Evolutionary conservation across 1,140 invertebrate species (phyloP).

Genomic region (Trichonephila clavipes): DNA sequence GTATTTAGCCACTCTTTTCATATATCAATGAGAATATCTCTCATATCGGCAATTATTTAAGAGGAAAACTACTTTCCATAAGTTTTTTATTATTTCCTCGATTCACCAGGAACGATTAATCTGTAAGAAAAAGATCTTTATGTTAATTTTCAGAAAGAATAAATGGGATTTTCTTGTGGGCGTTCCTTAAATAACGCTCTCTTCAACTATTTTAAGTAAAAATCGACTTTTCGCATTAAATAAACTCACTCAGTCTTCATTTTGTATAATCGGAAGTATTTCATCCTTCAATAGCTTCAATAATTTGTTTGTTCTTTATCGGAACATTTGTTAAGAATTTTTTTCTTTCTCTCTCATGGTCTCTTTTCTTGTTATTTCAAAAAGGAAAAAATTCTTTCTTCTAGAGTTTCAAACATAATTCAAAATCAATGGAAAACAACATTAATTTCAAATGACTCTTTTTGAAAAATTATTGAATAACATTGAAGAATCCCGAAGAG

Average conservation of each 20-base stretch:
- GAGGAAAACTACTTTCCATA: neutral
- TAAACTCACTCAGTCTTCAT: conserved; percentile 60
- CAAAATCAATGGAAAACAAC: conserved; percentile 24
- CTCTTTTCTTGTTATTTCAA: neutral
- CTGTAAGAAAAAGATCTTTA: conserved; percentile 62
- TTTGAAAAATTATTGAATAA: conserved; percentile 28
- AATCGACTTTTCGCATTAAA: conserved; percentile 57
- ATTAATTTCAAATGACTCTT: conserved; percentile 61
- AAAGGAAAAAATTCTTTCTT: neutral
- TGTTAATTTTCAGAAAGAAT: conserved; percentile 54
- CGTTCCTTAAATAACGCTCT: neutral
- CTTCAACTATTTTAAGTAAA: neutral
- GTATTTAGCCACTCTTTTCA: conserved; percentile 14
- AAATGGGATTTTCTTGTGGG: conserved; percentile 40
- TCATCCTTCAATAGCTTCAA: conserved; percentile 67
- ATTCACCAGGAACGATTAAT: conserved; percentile 29
- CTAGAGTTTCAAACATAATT: too few relatives aligned
- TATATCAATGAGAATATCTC: neutral
- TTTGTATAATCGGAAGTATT: conserved; percentile 64
- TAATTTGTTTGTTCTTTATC: neutral
- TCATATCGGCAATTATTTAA: neutral
- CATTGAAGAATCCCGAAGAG: neutral
- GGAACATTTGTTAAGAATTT: neutral
- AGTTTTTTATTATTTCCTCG: conserved; percentile 27
- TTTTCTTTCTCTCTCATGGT: neutral